phyloP scores from a whole-genome alignment of 1,140 invertebrate genomes.

The Elysia chlorotica region DNA sequence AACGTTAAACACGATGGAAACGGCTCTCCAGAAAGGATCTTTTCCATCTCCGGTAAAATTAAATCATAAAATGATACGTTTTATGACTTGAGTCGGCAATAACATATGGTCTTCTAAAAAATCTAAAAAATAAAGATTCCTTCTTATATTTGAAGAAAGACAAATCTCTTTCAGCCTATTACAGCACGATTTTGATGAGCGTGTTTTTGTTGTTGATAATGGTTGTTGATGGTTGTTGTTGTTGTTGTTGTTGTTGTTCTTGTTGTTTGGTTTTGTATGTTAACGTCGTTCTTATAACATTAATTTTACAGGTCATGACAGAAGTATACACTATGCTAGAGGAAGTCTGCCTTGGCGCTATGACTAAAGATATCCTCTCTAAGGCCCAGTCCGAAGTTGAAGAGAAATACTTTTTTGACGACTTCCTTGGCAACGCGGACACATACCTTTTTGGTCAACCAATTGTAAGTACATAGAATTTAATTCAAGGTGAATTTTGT shows the following conservation, averaged over 20 bases:
- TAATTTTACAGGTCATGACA: not conserved
- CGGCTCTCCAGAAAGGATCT: not conserved
- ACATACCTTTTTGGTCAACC: too few relatives aligned
- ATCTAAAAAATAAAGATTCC: too few relatives aligned
- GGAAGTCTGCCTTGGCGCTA: not conserved
- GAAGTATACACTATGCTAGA: not conserved
- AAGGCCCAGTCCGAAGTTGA: not conserved
- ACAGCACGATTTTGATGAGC: too few relatives aligned
- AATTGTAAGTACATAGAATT: too few relatives aligned
- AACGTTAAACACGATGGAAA: conserved; percentile 38
- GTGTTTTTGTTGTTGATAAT: not conserved
- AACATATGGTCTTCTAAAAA: too few relatives aligned
- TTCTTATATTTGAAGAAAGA: too few relatives aligned
- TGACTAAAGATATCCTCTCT: not conserved
- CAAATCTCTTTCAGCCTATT: too few relatives aligned
- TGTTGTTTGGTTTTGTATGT: not conserved
- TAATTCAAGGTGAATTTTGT: too few relatives aligned
- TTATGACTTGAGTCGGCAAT: too few relatives aligned
- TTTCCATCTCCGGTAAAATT: conserved; percentile 7
- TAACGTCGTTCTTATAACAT: too few relatives aligned
- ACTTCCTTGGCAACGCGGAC: not conserved
- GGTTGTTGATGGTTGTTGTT: not conserved
- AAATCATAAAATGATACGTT: not conserved
- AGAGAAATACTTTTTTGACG: not conserved
- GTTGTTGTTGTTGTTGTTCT: not conserved